Evolutionary conservation across 2,888 invertebrate genomes (phyloP), one percentile per base, ranked within the genome.

Genomic region (Acanthopleura granulata): DNA sequence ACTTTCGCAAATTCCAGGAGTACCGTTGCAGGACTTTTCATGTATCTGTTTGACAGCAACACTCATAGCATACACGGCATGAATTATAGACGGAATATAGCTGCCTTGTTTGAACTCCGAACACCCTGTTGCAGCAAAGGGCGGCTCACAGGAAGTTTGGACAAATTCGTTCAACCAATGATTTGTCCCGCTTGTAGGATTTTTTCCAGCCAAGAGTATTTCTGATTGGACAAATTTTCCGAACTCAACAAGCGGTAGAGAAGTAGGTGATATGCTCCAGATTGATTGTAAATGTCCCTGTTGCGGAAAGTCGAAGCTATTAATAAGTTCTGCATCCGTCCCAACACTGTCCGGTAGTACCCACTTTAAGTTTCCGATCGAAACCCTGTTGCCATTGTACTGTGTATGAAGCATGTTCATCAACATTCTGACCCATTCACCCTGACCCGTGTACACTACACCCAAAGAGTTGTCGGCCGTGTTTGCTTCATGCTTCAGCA

Each of bases 11-110:
- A 66, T 66, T 66, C 66, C 66, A 3, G 66, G 25, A 27, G 66
- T 25, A 3, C 66, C 66, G 15, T 22, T 27, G 66, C 66, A 66
- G 1, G 29, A 22, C 25, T 22, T 27, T 6, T 27, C 16, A 27
- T 66, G 66, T 6, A 16, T 6, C 1, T 22, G 29, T 66, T 27
- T 66, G 16, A 27, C 12, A 1, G 66, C 66, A 27, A 15, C 3
- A 6, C 22, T 66, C 66, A 66, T 18, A 22, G 66, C 66, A 66
- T 66, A 66, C 29, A 66, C 66, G 6, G 66, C 66, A 27, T 66
- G 22, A 25, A 66, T 66, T 22, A 25, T 25, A 15, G 66, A 18
- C 16, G 22, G 15, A 16, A 66, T 16, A 66, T 66, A 66, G 25
- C 29, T 25, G 27, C 16, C 16, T 25, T 66, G 66, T 66, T 66